Percentiles rank a stretch among this genome's conserved stretches.
Evolutionary conservation across 2,888 invertebrate genomes (phyloP).

Genomic region (Periphyllus acericola): DNA sequence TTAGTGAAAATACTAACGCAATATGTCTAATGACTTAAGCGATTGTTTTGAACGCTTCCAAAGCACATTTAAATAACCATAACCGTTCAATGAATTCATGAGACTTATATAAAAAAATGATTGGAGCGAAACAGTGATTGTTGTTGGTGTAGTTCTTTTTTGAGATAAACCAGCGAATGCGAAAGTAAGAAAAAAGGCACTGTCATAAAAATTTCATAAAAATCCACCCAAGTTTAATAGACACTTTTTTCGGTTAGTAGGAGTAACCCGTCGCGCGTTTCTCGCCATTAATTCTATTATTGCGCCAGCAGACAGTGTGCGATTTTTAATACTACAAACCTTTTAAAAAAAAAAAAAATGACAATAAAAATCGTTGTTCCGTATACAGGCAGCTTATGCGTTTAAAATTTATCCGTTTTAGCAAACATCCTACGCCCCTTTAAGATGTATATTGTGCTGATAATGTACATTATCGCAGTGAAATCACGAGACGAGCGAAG

Average conservation of each 20-base stretch:
- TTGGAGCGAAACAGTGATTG: neutral
- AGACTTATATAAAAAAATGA: slow-evolving; percentile 1
- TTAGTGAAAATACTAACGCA: neutral
- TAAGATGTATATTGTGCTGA: neutral
- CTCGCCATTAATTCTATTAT: slow-evolving; percentile 58
- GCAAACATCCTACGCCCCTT: slow-evolving; percentile 23
- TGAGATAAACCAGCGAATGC: neutral
- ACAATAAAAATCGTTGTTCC: slow-evolving; percentile 47
- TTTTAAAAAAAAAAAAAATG: slow-evolving; percentile 47
- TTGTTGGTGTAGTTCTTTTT: neutral
- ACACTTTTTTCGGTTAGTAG: slow-evolving; percentile 18
- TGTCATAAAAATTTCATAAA: slow-evolving; percentile 57
- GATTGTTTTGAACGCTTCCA: slow-evolving; percentile 28
- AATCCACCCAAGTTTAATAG: slow-evolving; percentile 45
- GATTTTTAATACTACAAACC: slow-evolving; percentile 56
- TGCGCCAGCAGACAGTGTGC: neutral
- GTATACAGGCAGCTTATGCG: slow-evolving; percentile 1
- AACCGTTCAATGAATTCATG: slow-evolving; percentile 33
- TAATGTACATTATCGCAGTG: neutral
- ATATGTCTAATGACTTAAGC: neutral
- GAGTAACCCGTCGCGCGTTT: slow-evolving; percentile 30
- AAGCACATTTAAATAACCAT: slow-evolving; percentile 31
- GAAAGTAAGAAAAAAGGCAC: slow-evolving; percentile 30
- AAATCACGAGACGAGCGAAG: neutral
- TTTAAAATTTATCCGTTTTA: slow-evolving; percentile 47